Evolutionary conservation across 1,140 invertebrate species (phyloP), one percentile per base, ranked within the genome.

Genomic region (Homalodisca vitripennis): DNA sequence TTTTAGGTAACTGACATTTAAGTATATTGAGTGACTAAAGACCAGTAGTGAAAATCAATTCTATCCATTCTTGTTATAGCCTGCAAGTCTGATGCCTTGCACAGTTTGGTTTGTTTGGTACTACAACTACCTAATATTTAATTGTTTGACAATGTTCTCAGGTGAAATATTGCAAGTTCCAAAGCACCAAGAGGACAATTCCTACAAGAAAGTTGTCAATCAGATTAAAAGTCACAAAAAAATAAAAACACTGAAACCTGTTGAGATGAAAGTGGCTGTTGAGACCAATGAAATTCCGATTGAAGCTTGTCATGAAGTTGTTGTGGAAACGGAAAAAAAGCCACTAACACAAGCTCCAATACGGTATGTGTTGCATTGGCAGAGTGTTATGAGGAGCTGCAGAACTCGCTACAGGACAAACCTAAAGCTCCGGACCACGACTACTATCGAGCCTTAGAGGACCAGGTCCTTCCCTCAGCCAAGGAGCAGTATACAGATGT

Each of bases 251-350:
- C 6, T 60, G 24, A 60, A 60, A 30, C 55, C 55, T 6, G 34
- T 41, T 6, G 55, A 60, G 27, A 13, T 26, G 13, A 60, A 27
- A 51, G 14, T 3, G 10, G 29, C 14, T 10, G 13, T 60, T 27
- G 55, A 60, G 26, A 60, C 27, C 26, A 60, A 10, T 60, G 55
- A 60, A 30, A 60, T 60, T 60, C 55, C 55, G 6, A 60, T 60
- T 26, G 55, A 60, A n/a, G 29, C 55, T 6, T 60, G 55, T 26
- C 2, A 22, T 3, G 24, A 60, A 29, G 26, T 60, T 27, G 55
- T 60, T 2, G 6, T 60, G 26, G 55, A 60, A 30, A 14, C 55
- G 3, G 55, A 60, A 30, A 13, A 13, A 22, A 6, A 13, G 34
- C 6, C 34, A 41, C 34, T 17, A 17, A 41, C 34, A 10, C 34